A percentile compares a stretch with the other conserved stretches of the same genome.
Evolutionary conservation across 92 coral and sea anemone species (phyloP).

Genomic region (Blastomussa wellsi): DNA sequence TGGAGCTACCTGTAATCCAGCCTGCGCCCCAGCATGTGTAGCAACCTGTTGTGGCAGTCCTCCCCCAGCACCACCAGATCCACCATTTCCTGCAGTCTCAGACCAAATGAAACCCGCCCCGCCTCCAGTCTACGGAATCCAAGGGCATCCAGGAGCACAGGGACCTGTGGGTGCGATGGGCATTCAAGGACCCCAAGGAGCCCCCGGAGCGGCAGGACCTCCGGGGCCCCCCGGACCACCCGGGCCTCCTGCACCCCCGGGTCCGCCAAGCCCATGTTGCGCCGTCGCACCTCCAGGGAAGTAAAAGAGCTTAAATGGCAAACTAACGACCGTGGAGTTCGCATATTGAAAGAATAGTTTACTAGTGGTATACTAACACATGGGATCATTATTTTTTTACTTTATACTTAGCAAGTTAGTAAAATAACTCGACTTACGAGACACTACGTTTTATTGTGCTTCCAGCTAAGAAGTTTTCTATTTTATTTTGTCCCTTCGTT

Average conservation of each 20-base stretch:
- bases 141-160: constrained; percentile 58
- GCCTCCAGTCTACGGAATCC: constrained; percentile 26
- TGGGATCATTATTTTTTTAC: neutral
- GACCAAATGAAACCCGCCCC: constrained; percentile 22
- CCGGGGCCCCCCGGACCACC: constrained; percentile 67
- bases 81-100: constrained; percentile 29
- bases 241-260: constrained; percentile 59
- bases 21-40: constrained; percentile 61
- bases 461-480: neutral
- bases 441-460: neutral
- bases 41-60: constrained; percentile 47
- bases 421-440: neutral
- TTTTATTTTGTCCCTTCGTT: neutral
- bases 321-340: neutral
- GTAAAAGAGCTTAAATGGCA: constrained; percentile 12
- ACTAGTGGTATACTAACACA: neutral
- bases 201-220: constrained; percentile 61
- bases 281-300: constrained; percentile 51
- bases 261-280: constrained; percentile 48
- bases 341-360: neutral
- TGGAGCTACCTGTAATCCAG: constrained; percentile 47
- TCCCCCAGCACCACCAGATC: constrained; percentile 43
- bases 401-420: neutral
- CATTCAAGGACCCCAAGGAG: constrained; percentile 58
- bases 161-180: constrained; percentile 63